Evolutionary conservation across 1,140 invertebrate species (phyloP).

Genomic region (Coboldia fuscipes): DNA sequence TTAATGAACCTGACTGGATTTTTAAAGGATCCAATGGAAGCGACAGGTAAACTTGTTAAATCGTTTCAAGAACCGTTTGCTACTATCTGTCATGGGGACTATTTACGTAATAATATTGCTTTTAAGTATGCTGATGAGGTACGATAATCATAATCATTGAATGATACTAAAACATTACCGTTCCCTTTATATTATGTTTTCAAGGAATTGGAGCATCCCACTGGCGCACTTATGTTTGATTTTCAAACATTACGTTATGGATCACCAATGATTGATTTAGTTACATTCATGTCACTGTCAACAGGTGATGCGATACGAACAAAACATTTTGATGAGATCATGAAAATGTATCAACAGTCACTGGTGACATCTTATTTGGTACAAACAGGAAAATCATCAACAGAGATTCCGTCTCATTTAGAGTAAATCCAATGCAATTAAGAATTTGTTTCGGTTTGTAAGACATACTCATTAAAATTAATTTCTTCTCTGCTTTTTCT

Average conservation of each 20-base stretch:
- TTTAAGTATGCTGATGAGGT: slow-evolving; percentile 7
- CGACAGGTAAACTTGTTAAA: slow-evolving; percentile 7
- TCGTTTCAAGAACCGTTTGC: slow-evolving; percentile 13
- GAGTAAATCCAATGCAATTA: too few relatives aligned
- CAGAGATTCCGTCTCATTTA: too few relatives aligned
- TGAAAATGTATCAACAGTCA: slow-evolving; percentile 10
- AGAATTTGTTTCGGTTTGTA: too few relatives aligned
- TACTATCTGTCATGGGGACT: slow-evolving; percentile 17
- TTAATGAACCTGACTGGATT: slow-evolving; percentile 6
- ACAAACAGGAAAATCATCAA: too few relatives aligned
- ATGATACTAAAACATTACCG: neutral
- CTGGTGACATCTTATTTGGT: slow-evolving; percentile 7
- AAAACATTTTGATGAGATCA: slow-evolving; percentile 12
- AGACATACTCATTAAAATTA: too few relatives aligned
- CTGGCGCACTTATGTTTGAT: slow-evolving; percentile 18
- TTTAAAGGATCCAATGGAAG: slow-evolving; percentile 6
- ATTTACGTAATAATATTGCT: slow-evolving; percentile 17
- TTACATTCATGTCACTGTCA: slow-evolving; percentile 11
- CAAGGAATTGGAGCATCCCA: slow-evolving; percentile 3
- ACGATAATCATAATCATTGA: too few relatives aligned
- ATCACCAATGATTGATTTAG: slow-evolving; percentile 17
- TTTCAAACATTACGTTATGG: slow-evolving; percentile 15
- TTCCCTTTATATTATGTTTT: neutral
- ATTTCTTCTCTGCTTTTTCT: too few relatives aligned
- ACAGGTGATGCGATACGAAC: slow-evolving; percentile 10